Evolutionary conservation across 2,888 invertebrate genomes (phyloP).

Genomic region (Cryptosula pallasiana): DNA sequence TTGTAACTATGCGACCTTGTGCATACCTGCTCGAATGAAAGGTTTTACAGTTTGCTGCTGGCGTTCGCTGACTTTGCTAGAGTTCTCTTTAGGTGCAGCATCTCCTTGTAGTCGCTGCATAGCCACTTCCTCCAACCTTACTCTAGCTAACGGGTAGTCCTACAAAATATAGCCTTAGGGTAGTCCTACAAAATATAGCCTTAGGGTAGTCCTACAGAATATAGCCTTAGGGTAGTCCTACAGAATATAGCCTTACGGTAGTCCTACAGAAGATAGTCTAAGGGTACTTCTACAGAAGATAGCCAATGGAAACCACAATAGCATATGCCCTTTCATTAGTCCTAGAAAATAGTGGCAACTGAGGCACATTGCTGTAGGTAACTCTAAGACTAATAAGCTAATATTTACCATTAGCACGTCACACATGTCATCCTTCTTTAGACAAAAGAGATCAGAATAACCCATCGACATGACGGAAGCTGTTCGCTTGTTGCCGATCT

Average conservation of each 20-base stretch:
- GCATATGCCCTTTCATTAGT: too few relatives aligned
- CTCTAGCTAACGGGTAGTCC: constrained; percentile 63
- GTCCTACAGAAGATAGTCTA: too few relatives aligned
- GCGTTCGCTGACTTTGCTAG: neutral
- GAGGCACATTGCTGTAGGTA: constrained; percentile 61
- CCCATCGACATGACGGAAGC: constrained; percentile 96
- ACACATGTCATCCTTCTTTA: constrained; percentile 99
- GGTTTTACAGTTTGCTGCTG: constrained; percentile 30
- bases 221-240: too few relatives aligned
- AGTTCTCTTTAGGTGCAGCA: neutral
- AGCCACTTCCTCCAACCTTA: constrained; percentile 88
- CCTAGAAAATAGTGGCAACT: too few relatives aligned
- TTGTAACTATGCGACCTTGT: too few relatives aligned
- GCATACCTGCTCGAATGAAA: constrained; percentile 30
- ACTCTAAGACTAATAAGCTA: constrained; percentile 63
- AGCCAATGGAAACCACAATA: too few relatives aligned
- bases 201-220: too few relatives aligned
- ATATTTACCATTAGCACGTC: constrained; percentile 70
- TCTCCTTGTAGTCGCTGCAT: constrained; percentile 71
- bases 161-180: constrained; percentile 55
- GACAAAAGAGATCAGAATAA: constrained; percentile 96
- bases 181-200: too few relatives aligned
- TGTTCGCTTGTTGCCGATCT: constrained; percentile 96
- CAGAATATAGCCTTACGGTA: too few relatives aligned
- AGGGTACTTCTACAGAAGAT: too few relatives aligned